Conservation (phyloP, 2,888 invertebrate genomes). For the Dusona sp. region DNA sequence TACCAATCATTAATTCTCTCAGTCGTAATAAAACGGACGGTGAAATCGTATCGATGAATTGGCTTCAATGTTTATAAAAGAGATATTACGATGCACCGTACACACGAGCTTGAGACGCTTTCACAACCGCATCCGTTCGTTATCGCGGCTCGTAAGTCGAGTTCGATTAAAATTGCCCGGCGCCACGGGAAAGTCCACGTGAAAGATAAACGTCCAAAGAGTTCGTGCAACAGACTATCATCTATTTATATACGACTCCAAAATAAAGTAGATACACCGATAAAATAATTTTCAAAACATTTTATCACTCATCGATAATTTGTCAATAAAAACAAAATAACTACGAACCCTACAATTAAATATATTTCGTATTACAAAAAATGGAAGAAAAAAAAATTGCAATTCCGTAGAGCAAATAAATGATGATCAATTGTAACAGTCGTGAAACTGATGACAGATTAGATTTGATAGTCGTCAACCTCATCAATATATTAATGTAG, state of each 20-base stretch:
- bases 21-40: conserved; percentile 43
- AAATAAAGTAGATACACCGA: neutral
- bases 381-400: neutral
- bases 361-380: neutral
- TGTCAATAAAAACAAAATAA: neutral
- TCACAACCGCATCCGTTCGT: conserved; percentile 69
- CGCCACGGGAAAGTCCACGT: conserved; percentile 66
- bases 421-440: neutral
- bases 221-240: conserved; percentile 42
- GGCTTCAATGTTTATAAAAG: conserved; percentile 47
- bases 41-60: conserved; percentile 17
- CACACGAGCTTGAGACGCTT: conserved; percentile 56
- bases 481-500: neutral
- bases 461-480: conserved; percentile 2
- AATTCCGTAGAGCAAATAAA: neutral
- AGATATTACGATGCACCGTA: conserved; percentile 36
- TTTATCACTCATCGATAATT: neutral
- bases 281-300: neutral
- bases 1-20: conserved; percentile 42
- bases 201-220: conserved; percentile 59
- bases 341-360: neutral
- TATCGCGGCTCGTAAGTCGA: conserved; percentile 66
- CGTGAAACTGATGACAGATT: neutral
- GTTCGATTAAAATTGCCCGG: conserved; percentile 68
- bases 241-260: conserved; percentile 18